Percentiles rank a stretch among this genome's conserved stretches.
Conservation (phyloP, 2,888 invertebrate genomes). For the Andrena bucephala region DNA sequence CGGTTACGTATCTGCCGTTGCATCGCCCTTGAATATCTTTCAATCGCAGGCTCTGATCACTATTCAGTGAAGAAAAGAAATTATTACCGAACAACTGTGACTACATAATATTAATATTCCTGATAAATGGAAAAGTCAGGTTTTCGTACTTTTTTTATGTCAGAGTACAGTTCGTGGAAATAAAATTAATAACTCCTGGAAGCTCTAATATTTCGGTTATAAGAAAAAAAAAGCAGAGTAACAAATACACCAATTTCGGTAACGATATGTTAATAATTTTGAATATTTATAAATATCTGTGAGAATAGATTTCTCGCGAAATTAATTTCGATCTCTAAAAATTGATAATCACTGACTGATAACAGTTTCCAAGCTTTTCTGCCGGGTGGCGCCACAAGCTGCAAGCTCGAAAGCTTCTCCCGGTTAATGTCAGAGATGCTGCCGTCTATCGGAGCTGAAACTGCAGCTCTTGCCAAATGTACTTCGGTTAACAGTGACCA, state of each 20-base stretch:
- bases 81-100: neutral
- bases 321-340: conserved; percentile 20
- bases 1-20: no score
- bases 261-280: neutral
- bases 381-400: conserved; percentile 76
- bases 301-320: neutral
- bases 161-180: neutral
- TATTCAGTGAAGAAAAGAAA: neutral
- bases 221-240: no score
- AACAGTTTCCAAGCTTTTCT: conserved; percentile 72
- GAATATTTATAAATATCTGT: neutral
- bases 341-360: conserved; percentile 64
- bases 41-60: neutral
- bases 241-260: no score
- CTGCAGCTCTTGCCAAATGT: conserved; percentile 65
- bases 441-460: conserved; percentile 75
- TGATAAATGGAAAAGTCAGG: neutral
- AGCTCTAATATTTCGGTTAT: no score
- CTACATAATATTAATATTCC: neutral
- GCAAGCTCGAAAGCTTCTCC: conserved; percentile 68
- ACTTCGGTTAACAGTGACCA: conserved; percentile 75
- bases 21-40: neutral
- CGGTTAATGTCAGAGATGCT: conserved; percentile 72
- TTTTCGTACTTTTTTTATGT: no score
- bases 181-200: neutral